Conservation (phyloP, 2,888 invertebrate species). For the Scaptomyza tumidula region DNA sequence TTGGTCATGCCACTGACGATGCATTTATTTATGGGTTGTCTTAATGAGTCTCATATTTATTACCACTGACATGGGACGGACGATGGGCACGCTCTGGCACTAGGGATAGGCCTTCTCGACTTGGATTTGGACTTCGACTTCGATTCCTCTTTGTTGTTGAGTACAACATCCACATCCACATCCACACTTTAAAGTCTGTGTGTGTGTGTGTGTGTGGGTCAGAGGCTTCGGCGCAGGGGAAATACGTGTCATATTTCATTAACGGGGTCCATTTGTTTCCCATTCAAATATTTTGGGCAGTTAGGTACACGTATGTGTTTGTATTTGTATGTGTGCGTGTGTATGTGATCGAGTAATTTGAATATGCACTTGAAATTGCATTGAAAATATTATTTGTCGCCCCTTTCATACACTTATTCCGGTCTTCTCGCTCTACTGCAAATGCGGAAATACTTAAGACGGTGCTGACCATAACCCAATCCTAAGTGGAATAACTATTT, state of each 20-base stretch:
- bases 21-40: constrained; percentile 81
- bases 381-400: constrained; percentile 63
- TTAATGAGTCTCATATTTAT: constrained; percentile 80
- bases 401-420: constrained; percentile 60
- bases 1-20: constrained; percentile 76
- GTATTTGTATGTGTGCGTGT: constrained; percentile 16
- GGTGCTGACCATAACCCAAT: constrained; percentile 31
- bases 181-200: neutral
- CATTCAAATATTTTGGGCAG: constrained; percentile 63
- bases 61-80: constrained; percentile 59
- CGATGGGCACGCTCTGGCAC: constrained; percentile 50
- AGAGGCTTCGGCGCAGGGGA: constrained; percentile 52
- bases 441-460: constrained; percentile 63
- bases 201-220: constrained; percentile 35
- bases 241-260: constrained; percentile 75
- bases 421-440: constrained; percentile 33
- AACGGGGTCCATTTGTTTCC: constrained; percentile 57
- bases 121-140: neutral
- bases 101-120: constrained; percentile 10
- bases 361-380: constrained; percentile 76
- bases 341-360: constrained; percentile 69
- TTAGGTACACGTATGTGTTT: constrained; percentile 39
- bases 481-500: constrained; percentile 42
- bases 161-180: constrained; percentile 26
- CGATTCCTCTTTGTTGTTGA: constrained; percentile 2